Evolutionary conservation across 2,797 vertebrate genomes (phyloP), one percentile per base, ranked within the genome.

Genomic region (Gallinago solitaria): DNA sequence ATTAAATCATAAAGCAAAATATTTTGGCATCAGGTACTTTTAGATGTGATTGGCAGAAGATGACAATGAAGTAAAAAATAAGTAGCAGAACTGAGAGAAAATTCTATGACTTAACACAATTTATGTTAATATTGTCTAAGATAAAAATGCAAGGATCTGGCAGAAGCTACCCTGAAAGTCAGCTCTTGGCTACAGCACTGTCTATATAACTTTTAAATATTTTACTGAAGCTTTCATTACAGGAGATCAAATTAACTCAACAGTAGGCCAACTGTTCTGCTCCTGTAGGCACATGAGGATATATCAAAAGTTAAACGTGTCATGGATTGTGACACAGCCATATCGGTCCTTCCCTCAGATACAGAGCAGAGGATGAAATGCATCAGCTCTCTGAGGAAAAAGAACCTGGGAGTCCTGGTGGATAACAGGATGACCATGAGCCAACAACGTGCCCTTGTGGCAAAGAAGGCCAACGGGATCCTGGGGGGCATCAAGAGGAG

Each of bases 1-100:
- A 65, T 87, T 94, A 92, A 70, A 74, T 92, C 69, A 90, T 50
- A 90, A 85, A 80, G 68, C 56, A 93, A 93, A 96, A 95, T 87
- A 94, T 87, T 95, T 94, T 84, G 73, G 71, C 64, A 95, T 77
- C 21, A 35, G 63, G 32, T 88, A 93, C 92, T 94, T 97, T 92
- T 95, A 95, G 80, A 53, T 74, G 27, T n/a, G 20, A 79, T 89
- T 95, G 71, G 83, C 86, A 95, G 70, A 79, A 89, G 70, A 70
- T 5, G 5, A 88, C 60, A 77, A 0, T 70, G 67, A 96, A 90
- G 48, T 74, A 89, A 89, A 91, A 74, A 20, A 17, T n/a, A 84
- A 92, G 85, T 16, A 94, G 81, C 85, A 94, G 83, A 96, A 94
- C n/a, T 33, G 51, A 90, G 61, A 86, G 51, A 80, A 79, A 93